Evolutionary conservation across 2,797 vertebrate genomes (phyloP), one percentile per base, ranked within the genome.

Genomic region (Enteromius thamalakanensis): DNA sequence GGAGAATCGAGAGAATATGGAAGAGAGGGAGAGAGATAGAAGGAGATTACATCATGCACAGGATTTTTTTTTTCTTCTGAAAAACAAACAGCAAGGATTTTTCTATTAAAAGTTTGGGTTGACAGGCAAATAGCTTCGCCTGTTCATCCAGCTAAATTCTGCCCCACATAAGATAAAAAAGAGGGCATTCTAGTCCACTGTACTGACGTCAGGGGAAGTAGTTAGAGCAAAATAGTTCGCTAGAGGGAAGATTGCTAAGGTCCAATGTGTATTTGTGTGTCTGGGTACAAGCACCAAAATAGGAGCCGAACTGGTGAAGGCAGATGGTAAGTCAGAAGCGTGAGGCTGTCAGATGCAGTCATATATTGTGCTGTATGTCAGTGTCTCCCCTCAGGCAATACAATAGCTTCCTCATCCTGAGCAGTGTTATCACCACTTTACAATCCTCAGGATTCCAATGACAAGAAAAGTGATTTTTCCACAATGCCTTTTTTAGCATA

Each of bases 331-430:
- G 64, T 84, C 45, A 72, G 64, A 74, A 69, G 76, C 76, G 79
- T 80, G 83, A 67, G 40, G 74, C 78, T 85, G 85, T 79, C 80
- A 86, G 76, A 72, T 74, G 79, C 70, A 76, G 47, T 53, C 80
- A 34, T 79, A 64, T 40, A 76, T 68, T 60, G 40, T 68, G 71
- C 77, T 74, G 72, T 82, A 75, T 67, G 80, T 82, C 11, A 14
- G 58, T 83, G 67, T 77, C 58, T 69, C 21, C 83, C 85, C 85
- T 70, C 26, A 70, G 71, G 77, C 80, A 51, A 71, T 53, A 79
- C 72, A 81, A 45, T 76, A 58, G 60, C 32, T 77, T 69, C 51
- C 67, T 74, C 40, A 76, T 37, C 65, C 58, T 37, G 53, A 53
- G 60, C 75, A 74, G 37, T 42, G 81, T n/a, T 42, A 68, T 76